These are phyloP conservation scores for Sardinella longiceps DNA, from an alignment of 2,797 vertebrate genomes.

Conservation along the genomic window DNA sequence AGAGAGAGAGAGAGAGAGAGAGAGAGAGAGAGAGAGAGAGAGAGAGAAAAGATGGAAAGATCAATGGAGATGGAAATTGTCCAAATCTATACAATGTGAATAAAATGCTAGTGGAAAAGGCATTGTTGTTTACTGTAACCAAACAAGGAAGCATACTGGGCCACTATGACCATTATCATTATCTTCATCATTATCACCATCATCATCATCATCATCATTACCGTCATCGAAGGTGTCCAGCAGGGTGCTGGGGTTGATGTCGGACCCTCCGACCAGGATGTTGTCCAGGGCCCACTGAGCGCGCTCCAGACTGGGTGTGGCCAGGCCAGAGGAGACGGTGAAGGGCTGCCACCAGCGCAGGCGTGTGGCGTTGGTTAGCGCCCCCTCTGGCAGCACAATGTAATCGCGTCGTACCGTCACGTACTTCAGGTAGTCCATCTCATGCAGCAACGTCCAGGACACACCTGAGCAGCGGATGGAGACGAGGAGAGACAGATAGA, in stretches of 20 bases:
- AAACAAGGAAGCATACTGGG: too few species aligned
- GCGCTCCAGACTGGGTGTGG: conserved; percentile 84
- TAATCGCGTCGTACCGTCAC: conserved; percentile 93
- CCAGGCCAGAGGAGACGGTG: conserved; percentile 83
- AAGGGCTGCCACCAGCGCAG: conserved; percentile 99
- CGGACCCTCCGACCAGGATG: conserved; percentile 93
- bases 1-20: background rate
- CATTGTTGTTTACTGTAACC: too few species aligned
- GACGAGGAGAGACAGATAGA: background rate
- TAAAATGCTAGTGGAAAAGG: too few species aligned
- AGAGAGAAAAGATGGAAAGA: background rate
- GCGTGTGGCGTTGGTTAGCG: conserved; percentile 91
- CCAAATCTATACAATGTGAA: too few species aligned
- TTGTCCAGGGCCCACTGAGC: conserved; percentile 98
- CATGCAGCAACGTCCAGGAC: conserved; percentile 93
- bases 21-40: background rate
- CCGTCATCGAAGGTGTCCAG: conserved; percentile 97
- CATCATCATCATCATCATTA: conserved; percentile 56
- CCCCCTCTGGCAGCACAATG: conserved; percentile 87
- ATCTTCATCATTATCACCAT: too few species aligned
- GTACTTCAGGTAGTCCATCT: conserved; percentile 99
- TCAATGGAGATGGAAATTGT: background rate
- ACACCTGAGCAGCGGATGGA: conserved; percentile 76
- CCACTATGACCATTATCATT: too few species aligned
- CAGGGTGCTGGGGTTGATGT: conserved; percentile 96